Conservation (phyloP, 2,888 invertebrate species). For the Bembecia ichneumoniformis region DNA sequence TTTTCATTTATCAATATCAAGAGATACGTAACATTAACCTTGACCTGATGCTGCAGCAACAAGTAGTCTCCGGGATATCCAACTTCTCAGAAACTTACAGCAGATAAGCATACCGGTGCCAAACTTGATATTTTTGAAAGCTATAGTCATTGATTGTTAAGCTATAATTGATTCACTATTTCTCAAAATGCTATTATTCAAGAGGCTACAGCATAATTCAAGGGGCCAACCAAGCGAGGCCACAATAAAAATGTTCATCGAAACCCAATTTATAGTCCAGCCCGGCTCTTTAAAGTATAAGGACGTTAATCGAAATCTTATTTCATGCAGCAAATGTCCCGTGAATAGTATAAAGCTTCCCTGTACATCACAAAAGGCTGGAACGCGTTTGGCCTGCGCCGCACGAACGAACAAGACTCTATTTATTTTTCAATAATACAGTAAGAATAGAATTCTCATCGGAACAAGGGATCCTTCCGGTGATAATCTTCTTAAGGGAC, state of each 20-base stretch:
- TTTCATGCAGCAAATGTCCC: slow-evolving; percentile 57
- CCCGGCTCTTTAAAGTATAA: slow-evolving; percentile 19
- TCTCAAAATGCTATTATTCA: too few relatives aligned
- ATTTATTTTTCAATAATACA: slow-evolving; percentile 29
- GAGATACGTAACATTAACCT: too few relatives aligned
- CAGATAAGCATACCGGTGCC: too few relatives aligned
- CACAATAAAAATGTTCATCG: neutral
- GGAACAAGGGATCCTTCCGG: neutral
- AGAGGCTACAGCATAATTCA: neutral
- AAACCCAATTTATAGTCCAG: slow-evolving; percentile 15
- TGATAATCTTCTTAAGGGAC: slow-evolving; percentile 1
- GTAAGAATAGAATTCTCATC: slow-evolving; percentile 7
- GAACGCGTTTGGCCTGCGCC: slow-evolving; percentile 18
- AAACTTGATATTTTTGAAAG: too few relatives aligned
- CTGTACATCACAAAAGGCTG: slow-evolving; percentile 36
- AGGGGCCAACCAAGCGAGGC: neutral
- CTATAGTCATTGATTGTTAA: too few relatives aligned
- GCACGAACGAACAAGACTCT: slow-evolving; percentile 30
- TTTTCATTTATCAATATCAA: too few relatives aligned
- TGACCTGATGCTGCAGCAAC: too few relatives aligned
- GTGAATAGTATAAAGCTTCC: slow-evolving; percentile 44
- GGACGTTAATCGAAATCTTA: slow-evolving; percentile 58
- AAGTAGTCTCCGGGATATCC: too few relatives aligned
- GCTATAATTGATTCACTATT: too few relatives aligned
- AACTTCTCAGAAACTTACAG: too few relatives aligned